Percentiles rank a stretch among this genome's conserved stretches.
These are phyloP conservation scores for Drosophila setosimentum DNA, from an alignment of 2,888 invertebrate genomes.

Conservation along the genomic window DNA sequence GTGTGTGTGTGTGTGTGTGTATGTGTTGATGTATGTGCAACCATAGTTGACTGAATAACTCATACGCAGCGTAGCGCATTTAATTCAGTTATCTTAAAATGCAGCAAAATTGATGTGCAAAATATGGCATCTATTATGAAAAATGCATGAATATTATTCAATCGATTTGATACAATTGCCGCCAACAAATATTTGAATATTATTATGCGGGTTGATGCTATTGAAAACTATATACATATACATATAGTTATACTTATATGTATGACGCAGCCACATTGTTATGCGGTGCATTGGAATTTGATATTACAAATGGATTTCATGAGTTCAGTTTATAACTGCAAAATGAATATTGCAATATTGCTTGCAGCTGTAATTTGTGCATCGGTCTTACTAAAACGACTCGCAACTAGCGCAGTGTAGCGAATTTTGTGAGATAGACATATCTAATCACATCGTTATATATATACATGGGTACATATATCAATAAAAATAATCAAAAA, in stretches of 20 bases:
- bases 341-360: background rate
- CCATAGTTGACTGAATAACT: constrained; percentile 58
- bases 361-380: background rate
- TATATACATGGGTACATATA: too few species aligned
- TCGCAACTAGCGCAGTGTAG: background rate
- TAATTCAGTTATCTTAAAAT: constrained; percentile 54
- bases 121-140: constrained; percentile 38
- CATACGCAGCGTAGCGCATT: constrained; percentile 67
- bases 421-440: background rate
- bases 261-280: constrained; percentile 10
- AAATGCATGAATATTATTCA: constrained; percentile 10
- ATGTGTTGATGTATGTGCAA: background rate
- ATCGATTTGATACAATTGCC: constrained; percentile 9
- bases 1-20: constrained; percentile 1
- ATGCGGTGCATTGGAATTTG: background rate
- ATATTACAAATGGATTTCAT: background rate
- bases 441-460: too few species aligned
- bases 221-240: constrained; percentile 3
- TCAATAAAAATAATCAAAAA: too few species aligned
- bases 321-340: background rate
- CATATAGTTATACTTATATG: background rate
- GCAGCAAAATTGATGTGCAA: constrained; percentile 42
- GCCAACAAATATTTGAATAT: constrained; percentile 38
- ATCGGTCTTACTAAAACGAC: background rate
- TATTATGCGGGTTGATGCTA: constrained; percentile 21